phyloP scores from a whole-genome alignment of 2,888 invertebrate genomes.

The Cerastis leucographa region DNA sequence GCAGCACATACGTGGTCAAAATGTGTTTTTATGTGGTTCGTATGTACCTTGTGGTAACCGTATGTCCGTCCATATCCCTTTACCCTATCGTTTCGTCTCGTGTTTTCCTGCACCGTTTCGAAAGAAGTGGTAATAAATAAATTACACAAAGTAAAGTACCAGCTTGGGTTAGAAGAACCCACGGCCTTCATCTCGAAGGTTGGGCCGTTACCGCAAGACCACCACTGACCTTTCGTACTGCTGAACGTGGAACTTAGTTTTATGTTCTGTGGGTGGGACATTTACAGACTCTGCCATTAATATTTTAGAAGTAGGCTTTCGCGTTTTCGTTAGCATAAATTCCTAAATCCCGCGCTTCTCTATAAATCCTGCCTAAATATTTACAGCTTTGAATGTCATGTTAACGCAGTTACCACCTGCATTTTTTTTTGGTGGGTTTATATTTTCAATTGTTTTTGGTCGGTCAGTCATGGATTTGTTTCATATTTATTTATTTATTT shows the following conservation, averaged over 20 bases:
- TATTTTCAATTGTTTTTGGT: background rate
- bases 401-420: background rate
- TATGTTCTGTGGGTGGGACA: constrained; percentile 2
- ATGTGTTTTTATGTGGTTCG: no score
- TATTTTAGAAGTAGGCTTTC: constrained; percentile 17
- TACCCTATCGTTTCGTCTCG: background rate
- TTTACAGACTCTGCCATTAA: constrained; percentile 15
- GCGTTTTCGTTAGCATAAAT: constrained; percentile 33
- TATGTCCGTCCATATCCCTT: no score
- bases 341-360: background rate
- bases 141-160: background rate
- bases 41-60: no score
- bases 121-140: background rate
- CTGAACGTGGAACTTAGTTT: background rate
- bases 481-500: no score
- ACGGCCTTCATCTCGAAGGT: background rate
- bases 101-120: background rate
- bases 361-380: constrained; percentile 16
- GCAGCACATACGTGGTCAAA: no score
- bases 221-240: background rate
- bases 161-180: background rate
- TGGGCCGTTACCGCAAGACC: background rate
- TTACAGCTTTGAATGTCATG: constrained; percentile 15
- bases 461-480: background rate
- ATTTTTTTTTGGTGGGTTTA: no score